A percentile compares a stretch with the other conserved stretches of the same genome.
phyloP scores from a whole-genome alignment of 2,888 invertebrate genomes.

The Nymphalis urticae region DNA sequence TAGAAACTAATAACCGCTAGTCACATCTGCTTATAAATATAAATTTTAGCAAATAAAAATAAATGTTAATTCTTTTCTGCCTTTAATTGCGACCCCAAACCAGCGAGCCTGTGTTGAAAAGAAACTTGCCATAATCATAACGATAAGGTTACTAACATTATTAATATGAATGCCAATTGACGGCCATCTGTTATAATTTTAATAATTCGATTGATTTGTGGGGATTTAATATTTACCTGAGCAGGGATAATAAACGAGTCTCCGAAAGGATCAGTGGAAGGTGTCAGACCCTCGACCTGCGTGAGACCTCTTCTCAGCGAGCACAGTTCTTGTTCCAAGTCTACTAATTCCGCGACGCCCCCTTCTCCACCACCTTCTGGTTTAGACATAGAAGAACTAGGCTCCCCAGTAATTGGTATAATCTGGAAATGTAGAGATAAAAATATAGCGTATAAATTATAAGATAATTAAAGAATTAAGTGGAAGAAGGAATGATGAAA shows the following conservation, averaged over 20 bases:
- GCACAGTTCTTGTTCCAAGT: constrained; percentile 92
- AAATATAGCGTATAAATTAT: neutral
- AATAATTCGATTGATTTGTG: too few relatives aligned
- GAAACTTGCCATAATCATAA: too few relatives aligned
- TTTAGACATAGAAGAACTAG: constrained; percentile 49
- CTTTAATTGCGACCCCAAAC: too few relatives aligned
- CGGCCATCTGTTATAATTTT: too few relatives aligned
- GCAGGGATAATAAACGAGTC: constrained; percentile 70
- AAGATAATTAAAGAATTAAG: too few relatives aligned
- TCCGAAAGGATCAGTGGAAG: constrained; percentile 80
- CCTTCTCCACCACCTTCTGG: constrained; percentile 68
- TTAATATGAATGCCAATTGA: too few relatives aligned
- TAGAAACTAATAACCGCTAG: too few relatives aligned
- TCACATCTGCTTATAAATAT: too few relatives aligned
- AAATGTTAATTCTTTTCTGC: too few relatives aligned
- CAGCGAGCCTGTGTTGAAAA: too few relatives aligned
- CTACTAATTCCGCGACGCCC: constrained; percentile 93
- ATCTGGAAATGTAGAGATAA: constrained; percentile 42
- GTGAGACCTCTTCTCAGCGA: constrained; percentile 92
- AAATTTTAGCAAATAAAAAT: neutral
- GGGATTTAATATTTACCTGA: constrained; percentile 48
- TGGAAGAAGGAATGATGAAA: too few relatives aligned
- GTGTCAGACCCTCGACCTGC: constrained; percentile 92
- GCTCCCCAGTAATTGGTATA: constrained; percentile 56
- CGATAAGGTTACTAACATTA: too few relatives aligned